Evolutionary conservation across 2,797 vertebrate species (phyloP), one percentile per base, ranked within the genome.

Genomic region (Mergus octosetaceus): DNA sequence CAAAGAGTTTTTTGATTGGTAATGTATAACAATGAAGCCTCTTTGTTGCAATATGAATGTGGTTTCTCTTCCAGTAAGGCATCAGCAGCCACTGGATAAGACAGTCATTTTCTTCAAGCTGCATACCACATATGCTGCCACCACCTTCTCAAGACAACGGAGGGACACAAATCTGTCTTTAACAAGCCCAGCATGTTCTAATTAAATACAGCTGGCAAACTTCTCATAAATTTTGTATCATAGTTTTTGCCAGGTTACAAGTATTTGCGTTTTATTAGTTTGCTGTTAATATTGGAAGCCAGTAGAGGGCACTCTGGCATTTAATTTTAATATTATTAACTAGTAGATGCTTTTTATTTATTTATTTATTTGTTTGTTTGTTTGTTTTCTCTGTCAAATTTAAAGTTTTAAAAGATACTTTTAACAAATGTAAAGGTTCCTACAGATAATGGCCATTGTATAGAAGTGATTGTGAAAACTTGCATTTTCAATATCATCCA

Each of bases 261-360:
- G 16, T 10, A 25, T 5, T 22, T 41, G 8, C 3, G 45, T 49
- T 87, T 49, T 36, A 2, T 11, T 24, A 3, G 27, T 22, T 94
- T 61, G 66, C 18, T 92, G 28, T 83, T 85, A n/a, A 34, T 65
- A 45, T 8, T 22, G 6, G 11, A 11, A 43, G 30, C 77, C 98
- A 92, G 95, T 80, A 98, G 98, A 96, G 97, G 97, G 97, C 96
- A 90, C 71, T 79, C 70, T 91, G 85, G 66, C 53, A 94, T 95
- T 96, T 95, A 74, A 76, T 77, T 90, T 90, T 58, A 71, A 20
- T 21, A 24, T 11, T 18, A 5, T 1, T 58, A 28, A 28, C 38
- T 18, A 58, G 6, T 2, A 34, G 76, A n/a, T 3, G 14, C 13
- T 15, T 27, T 27, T 53, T 45, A 45, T 45, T 45, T 45, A 21